Evolutionary conservation across 2,797 vertebrate species (phyloP).

Genomic region (Pipistrellus nathusii): DNA sequence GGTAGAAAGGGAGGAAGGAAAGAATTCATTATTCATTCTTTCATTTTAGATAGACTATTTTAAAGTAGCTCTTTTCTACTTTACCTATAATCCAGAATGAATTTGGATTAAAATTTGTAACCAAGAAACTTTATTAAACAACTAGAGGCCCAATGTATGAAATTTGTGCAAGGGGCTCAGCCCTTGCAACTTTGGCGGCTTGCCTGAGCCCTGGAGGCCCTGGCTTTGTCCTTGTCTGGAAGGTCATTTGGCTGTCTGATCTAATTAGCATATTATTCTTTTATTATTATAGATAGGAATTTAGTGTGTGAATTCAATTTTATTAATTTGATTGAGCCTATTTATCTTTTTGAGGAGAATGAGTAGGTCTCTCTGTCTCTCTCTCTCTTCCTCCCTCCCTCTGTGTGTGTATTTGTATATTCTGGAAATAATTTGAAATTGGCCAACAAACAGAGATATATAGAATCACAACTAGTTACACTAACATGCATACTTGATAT

Average conservation of each 20-base stretch:
- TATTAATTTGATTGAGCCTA: neutral
- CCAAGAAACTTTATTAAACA: neutral
- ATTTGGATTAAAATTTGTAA: neutral
- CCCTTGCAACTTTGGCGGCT: too few relatives aligned
- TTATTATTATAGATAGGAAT: neutral
- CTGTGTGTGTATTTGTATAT: neutral
- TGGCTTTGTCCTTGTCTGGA: too few relatives aligned
- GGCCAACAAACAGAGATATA: neutral
- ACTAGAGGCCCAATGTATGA: neutral
- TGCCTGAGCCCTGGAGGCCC: too few relatives aligned
- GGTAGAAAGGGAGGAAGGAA: neutral
- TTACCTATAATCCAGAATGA: neutral
- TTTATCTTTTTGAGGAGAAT: neutral
- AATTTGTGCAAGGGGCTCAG: too few relatives aligned
- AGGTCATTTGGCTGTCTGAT: too few relatives aligned
- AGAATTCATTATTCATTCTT: neutral
- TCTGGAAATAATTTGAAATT: neutral
- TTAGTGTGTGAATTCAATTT: conserved; percentile 5
- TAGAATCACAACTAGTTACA: neutral
- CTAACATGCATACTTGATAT: neutral
- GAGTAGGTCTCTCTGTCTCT: too few relatives aligned
- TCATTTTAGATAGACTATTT: neutral
- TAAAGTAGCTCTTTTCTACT: neutral
- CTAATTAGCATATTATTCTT: too few relatives aligned
- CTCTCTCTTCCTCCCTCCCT: too few relatives aligned